Conservation (phyloP, 2,113 vertebrate genomes). For the Sula dactylatra region DNA sequence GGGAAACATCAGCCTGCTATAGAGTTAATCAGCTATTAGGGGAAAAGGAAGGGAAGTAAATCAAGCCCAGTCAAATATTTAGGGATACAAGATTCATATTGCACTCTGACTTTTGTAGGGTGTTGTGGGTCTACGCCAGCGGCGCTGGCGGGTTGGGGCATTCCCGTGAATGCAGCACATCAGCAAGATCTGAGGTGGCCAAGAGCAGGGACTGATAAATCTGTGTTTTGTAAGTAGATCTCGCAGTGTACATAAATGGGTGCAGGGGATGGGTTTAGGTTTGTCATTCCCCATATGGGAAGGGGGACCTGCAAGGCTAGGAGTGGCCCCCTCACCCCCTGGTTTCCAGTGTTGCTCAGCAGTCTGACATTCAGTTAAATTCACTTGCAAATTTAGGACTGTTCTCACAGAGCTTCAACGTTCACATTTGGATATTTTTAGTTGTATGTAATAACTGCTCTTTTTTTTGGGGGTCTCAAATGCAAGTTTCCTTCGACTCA, state of each 20-base stretch:
- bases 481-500: background rate
- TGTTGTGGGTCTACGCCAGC: background rate
- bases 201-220: background rate
- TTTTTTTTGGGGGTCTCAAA: background rate
- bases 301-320: background rate
- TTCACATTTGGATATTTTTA: background rate
- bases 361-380: background rate
- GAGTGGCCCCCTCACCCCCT: background rate
- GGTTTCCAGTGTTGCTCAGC: background rate
- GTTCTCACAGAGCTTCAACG: background rate
- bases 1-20: background rate
- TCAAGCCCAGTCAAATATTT: background rate
- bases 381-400: background rate
- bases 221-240: background rate
- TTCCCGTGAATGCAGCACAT: rapidly evolving
- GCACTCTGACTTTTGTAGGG: background rate
- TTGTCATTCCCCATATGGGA: background rate
- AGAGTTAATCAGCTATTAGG: slow-evolving; percentile 10
- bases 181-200: background rate
- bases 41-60: background rate
- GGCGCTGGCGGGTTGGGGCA: background rate
- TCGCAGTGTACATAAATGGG: rapidly evolving
- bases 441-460: background rate
- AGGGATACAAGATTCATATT: background rate
- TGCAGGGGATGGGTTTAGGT: rapidly evolving